Base-by-base conservation (phyloP, 2,113 vertebrate genomes). In the Hepsetus odoe region DNA sequence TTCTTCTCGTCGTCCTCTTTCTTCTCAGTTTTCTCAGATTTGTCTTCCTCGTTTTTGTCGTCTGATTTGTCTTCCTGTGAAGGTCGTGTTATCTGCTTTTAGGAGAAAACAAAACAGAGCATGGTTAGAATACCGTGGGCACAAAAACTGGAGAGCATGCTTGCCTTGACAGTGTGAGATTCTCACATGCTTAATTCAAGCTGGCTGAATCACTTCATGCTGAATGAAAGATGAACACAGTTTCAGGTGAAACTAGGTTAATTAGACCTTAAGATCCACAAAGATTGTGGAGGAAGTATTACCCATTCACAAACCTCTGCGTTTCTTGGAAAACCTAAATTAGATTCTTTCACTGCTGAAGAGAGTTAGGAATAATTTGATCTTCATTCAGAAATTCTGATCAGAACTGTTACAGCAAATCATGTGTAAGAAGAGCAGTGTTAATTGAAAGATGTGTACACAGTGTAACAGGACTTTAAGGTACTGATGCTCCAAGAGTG, bases 1-100 rank as follows among this genome's bases (percentile, higher is more conserved):
- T 96, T 99, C 89, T 96, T 98, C 90, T 99, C 97, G 46, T 94
- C 93, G 70, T 99, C 97, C 87, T 99, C 97, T 92, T 96, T 98
- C 92, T 97, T 98, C 90, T 99, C 97, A 16, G 89, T 87, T 90
- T 97, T 98, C 89, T 99, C 97, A 20, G 89, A 82, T 90, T 96
- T 99, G 51, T 99, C 98, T 75, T 97, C 95, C 88, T 99, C 97
- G 90, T 91, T 94, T 80, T 99, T 99, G 66, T 99, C 97, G 88
- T 97, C 94, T 74, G 95, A 90, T 85, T 98, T 99, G 84, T 99
- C 97, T 94, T 99, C 98, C 92, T 98, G 97, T 76, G 96, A 96
- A 81, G 97, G 96, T 69, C 97, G 96, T 77, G 96, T 90, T 91
- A 98, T 96, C 89, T 97, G 96, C 93, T 99, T 92, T 90, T 92